Evolutionary conservation across 1,140 invertebrate genomes (phyloP), one percentile per base, ranked within the genome.

Genomic region (Drosophila suzukii): DNA sequence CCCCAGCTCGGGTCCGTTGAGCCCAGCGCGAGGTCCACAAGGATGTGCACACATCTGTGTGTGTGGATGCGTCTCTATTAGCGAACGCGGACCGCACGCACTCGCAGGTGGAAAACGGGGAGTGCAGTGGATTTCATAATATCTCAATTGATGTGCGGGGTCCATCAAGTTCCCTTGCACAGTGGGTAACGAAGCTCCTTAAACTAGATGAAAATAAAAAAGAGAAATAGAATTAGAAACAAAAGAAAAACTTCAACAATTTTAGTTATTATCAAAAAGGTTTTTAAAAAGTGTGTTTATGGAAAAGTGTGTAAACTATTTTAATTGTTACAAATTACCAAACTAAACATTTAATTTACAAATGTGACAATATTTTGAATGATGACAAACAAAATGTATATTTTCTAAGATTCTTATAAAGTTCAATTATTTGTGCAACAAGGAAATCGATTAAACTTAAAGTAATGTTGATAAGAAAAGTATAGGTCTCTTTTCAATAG

Each of bases 91-190:
- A 88, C 83, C 83, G 84, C 84, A 85, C 82, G 82, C 82, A 85
- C 83, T 72, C 58, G 46, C 57, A 12, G 13, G n/a, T 24, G 36
- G 30, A 36, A 44, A 51, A 13, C 47, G 55, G 32, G 38, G 12
- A 34, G 44, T 4, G 41, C n/a, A 20, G 24, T 53, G 39, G 72
- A 83, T 86, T 80, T 86, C 80, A 80, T 86, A 86, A 86, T 86
- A 86, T 86, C 83, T 86, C 83, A 86, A 86, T 86, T 86, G 83
- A 83, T 68, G 79, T 44, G 74, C 27, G 53, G 68, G 54, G 56
- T 49, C 39, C 50, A 70, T 27, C 36, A 11, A 41, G 36, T 13
- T 58, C 4, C 49, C 32, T 32, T 32, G 44, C 63, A 72, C 80
- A 71, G 68, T 84, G 81, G 81, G 55, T 32, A 32, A 8, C 13